Evolutionary conservation across 2,888 invertebrate genomes (phyloP), one percentile per base, ranked within the genome.

Genomic region (Dasypogon diadema): DNA sequence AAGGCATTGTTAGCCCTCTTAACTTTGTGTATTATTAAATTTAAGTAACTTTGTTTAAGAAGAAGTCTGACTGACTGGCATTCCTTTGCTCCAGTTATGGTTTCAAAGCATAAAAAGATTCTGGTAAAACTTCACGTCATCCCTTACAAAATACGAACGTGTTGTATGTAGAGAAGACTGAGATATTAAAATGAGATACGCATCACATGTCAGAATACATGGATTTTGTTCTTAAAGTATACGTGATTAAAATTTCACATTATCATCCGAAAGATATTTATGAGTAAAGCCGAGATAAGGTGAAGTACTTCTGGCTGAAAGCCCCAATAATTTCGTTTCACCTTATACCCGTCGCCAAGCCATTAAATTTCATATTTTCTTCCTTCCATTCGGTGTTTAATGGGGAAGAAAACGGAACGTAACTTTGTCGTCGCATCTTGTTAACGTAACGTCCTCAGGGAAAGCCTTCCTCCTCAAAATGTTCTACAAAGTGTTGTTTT

Each of bases 171-270:
- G 56, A 2, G 5, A 10, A 3, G 16, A 58, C 10, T 22, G 16
- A 26, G 58, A 63, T 42, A 63, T 63, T 63, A 34, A 42, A 18
- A 63, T 63, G 37, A 63, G 42, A 12, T 63, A 42, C 42, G 42
- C 63, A 21, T 63, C 42, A 63, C 37, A 63, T 63, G 63, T 63
- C 63, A 42, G 37, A 12, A 18, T 8, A 37, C n/a, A 14, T 10
- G 37, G 21, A 16, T 63, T 34, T 63, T 63, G 42, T 63, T 10
- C 18, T 5, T 30, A 24, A 5, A 22, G 12, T 22, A 42, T 63
- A 63, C 63, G 63, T 63, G 63, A 63, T 63, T 63, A 63, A 63
- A 63, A 63, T 63, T 42, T 22, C 18, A 42, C 37, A 63, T 37
- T 21, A n/a, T 42, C 37, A 30, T 37, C 42, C n/a, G n/a, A n/a